Evolutionary conservation across 2,888 invertebrate genomes (phyloP).

Genomic region (Drosophila algonquin): DNA sequence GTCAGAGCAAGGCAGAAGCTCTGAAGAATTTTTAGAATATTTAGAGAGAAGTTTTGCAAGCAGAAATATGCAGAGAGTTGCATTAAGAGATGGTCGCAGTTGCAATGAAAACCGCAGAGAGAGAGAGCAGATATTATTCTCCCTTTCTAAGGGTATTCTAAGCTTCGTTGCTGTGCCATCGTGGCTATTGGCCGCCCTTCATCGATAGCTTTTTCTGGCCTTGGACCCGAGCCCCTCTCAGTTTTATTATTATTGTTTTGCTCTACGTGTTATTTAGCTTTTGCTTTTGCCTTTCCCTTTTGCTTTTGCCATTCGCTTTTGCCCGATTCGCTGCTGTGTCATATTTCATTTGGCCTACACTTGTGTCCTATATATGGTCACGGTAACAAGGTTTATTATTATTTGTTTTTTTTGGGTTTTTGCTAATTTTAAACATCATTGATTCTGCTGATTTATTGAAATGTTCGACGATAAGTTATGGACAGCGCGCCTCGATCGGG

Average conservation of each 20-base stretch:
- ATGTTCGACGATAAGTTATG: constrained; percentile 41
- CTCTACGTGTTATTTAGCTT: constrained; percentile 67
- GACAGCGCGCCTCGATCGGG: background rate
- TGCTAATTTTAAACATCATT: constrained; percentile 77
- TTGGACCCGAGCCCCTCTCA: constrained; percentile 18
- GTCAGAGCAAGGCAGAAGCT: background rate
- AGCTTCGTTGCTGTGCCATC: background rate
- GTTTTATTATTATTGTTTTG: constrained; percentile 74
- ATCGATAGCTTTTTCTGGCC: constrained; percentile 27
- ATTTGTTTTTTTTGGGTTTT: constrained; percentile 55
- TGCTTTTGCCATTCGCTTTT: constrained; percentile 11
- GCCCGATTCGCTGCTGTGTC: constrained; percentile 30
- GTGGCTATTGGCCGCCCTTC: constrained; percentile 33
- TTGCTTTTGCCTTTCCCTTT: constrained; percentile 31
- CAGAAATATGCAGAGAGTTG: background rate
- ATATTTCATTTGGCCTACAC: constrained; percentile 60
- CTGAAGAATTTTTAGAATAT: background rate
- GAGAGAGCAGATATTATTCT: background rate
- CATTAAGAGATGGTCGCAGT: background rate
- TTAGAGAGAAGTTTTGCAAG: background rate
- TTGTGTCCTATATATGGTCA: constrained; percentile 51
- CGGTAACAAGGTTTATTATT: constrained; percentile 72
- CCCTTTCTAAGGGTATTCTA: background rate
- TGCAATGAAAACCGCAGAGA: background rate
- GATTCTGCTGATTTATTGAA: constrained; percentile 69